phyloP scores from a whole-genome alignment of 2,113 vertebrate genomes.

The Lipophrys pholis region DNA sequence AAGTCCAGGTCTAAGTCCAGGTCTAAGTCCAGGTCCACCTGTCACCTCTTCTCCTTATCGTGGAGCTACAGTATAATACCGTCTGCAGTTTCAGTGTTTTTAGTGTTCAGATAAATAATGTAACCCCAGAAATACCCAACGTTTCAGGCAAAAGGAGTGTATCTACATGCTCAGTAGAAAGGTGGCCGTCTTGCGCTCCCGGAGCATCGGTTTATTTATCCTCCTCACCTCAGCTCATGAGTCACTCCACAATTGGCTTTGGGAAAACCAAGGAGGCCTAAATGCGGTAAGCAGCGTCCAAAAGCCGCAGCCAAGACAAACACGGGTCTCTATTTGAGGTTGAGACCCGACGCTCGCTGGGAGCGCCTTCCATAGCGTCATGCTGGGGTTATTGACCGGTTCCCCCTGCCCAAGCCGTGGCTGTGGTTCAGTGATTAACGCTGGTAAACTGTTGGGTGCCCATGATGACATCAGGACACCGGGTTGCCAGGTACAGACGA shows the following conservation, averaged over 20 bases:
- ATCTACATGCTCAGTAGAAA: conserved; percentile 7
- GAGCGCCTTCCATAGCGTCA: conserved; percentile 42
- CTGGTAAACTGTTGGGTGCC: conserved; percentile 40
- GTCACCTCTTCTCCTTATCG: too few species aligned
- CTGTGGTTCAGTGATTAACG: conserved; percentile 47
- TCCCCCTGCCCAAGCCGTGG: conserved; percentile 6
- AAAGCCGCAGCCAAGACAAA: conserved; percentile 45
- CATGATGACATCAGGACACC: conserved; percentile 19
- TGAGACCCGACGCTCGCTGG: too few species aligned
- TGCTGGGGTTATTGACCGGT: conserved; percentile 38
- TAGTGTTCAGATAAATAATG: too few species aligned
- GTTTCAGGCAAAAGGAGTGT: too few species aligned
- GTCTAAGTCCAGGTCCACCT: too few species aligned
- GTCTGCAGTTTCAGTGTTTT: too few species aligned
- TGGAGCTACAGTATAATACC: too few species aligned
- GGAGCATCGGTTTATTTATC: background rate
- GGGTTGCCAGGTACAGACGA: conserved; percentile 26
- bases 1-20: too few species aligned
- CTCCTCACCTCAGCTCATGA: conserved; percentile 6
- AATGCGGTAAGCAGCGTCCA: conserved; percentile 1
- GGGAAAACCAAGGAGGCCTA: conserved; percentile 13
- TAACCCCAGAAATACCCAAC: too few species aligned
- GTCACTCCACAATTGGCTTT: conserved; percentile 28
- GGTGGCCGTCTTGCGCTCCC: conserved; percentile 10
- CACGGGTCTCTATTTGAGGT: conserved; percentile 29